Evolutionary conservation across 2,113 vertebrate genomes (phyloP).

Genomic region (Trematocara zebra): DNA sequence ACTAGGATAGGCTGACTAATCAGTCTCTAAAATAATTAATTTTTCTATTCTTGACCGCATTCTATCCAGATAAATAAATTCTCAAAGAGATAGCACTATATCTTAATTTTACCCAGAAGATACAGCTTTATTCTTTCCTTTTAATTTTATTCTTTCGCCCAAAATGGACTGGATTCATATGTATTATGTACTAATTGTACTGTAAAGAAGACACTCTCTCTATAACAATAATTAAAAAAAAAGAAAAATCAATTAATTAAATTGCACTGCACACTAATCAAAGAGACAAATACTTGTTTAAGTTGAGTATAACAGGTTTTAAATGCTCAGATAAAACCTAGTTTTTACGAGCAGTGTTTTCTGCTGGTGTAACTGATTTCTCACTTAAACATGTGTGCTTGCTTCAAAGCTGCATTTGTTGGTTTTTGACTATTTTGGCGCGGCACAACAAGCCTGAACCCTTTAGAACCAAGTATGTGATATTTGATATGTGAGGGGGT

Average conservation of each 20-base stretch:
- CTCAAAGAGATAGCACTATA: not conserved
- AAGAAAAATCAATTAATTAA: not conserved
- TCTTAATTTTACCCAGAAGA: conserved; percentile 18
- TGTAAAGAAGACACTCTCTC: not conserved
- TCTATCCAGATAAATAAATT: conserved; percentile 16
- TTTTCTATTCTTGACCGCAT: conserved; percentile 2
- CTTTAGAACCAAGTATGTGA: too few relatives aligned
- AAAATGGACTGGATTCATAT: not conserved
- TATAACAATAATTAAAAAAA: not conserved
- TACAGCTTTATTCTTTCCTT: not conserved
- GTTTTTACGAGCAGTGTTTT: not conserved
- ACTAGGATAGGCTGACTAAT: conserved; percentile 19
- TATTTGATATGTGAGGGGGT: fast-evolving
- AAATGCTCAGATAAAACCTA: not conserved
- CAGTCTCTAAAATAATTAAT: conserved; percentile 6
- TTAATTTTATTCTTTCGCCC: not conserved
- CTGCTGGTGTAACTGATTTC: not conserved
- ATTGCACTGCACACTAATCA: not conserved
- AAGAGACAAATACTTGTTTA: not conserved
- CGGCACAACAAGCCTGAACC: not conserved
- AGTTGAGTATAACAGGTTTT: not conserved
- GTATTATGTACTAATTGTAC: not conserved
- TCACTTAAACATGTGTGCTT: not conserved
- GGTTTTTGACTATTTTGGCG: not conserved
- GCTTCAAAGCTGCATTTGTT: not conserved